Evolutionary conservation across 1,140 invertebrate species (phyloP).

Genomic region (Phenacoccus solenopsis): DNA sequence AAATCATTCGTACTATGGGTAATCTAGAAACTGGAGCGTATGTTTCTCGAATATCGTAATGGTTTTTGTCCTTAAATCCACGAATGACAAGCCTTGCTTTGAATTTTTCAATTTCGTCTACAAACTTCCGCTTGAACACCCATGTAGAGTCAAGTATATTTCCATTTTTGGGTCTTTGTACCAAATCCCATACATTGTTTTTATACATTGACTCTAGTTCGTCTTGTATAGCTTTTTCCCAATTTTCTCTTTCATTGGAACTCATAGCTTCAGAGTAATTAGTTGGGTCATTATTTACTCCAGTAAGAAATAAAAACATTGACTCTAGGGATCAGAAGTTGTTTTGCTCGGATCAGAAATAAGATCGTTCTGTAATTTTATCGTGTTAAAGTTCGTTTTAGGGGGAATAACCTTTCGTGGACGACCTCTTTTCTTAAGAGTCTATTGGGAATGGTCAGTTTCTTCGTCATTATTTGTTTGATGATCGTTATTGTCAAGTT

Average conservation of each 20-base stretch:
- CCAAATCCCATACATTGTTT: slow-evolving; percentile 19
- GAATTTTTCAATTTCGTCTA: slow-evolving; percentile 23
- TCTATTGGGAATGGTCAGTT: too few species aligned
- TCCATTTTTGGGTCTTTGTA: slow-evolving; percentile 13
- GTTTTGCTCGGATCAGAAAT: too few species aligned
- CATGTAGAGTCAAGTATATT: slow-evolving; percentile 22
- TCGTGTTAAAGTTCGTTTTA: too few species aligned
- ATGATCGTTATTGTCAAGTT: too few species aligned
- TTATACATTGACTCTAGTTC: slow-evolving; percentile 23
- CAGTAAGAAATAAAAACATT: too few species aligned
- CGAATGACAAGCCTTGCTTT: slow-evolving; percentile 26
- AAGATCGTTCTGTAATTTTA: too few species aligned
- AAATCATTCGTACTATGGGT: slow-evolving; percentile 31
- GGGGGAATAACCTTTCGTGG: too few species aligned
- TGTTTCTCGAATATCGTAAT: slow-evolving; percentile 33
- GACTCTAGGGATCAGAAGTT: too few species aligned
- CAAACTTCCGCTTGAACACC: slow-evolving; percentile 23
- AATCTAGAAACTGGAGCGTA: slow-evolving; percentile 32
- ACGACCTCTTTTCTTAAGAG: too few species aligned
- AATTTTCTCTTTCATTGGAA: slow-evolving; percentile 19
- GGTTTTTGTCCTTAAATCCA: slow-evolving; percentile 23
- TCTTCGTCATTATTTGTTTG: too few species aligned
- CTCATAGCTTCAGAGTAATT: too few species aligned
- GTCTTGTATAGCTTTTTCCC: slow-evolving; percentile 23
- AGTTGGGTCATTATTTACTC: too few species aligned